Evolutionary conservation across 2,113 vertebrate genomes (phyloP).

Genomic region (Ciconia boyciana): DNA sequence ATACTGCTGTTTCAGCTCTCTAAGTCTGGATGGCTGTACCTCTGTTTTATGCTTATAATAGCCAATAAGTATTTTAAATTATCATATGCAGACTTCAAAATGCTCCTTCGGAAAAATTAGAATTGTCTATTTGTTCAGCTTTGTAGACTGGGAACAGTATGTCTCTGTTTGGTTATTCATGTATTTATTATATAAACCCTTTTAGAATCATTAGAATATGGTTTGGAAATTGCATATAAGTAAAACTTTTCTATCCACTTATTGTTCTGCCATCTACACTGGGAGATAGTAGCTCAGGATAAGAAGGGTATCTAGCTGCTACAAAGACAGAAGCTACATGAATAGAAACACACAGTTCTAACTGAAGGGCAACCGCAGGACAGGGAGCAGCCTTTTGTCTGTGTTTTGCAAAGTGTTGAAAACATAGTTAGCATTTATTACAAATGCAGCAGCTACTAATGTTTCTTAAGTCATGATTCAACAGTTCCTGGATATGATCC

Average conservation of each 20-base stretch:
- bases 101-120: neutral
- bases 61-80: neutral
- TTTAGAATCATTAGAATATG: neutral
- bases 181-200: neutral
- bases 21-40: neutral
- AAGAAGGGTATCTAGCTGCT: neutral
- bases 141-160: neutral
- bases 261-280: neutral
- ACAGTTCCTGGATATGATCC: neutral
- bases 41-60: neutral
- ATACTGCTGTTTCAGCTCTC: neutral
- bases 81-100: neutral
- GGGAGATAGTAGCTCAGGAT: neutral
- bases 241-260: neutral
- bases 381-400: neutral
- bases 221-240: neutral
- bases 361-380: neutral
- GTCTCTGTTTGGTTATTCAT: neutral
- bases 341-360: neutral
- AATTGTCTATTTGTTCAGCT: neutral
- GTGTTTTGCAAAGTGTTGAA: neutral
- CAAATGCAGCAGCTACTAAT: neutral
- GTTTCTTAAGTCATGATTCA: neutral
- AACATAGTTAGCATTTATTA: neutral
- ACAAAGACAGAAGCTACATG: neutral